Evolutionary conservation across 2,888 invertebrate species (phyloP), one percentile per base, ranked within the genome.

Genomic region (Caenorhabditis sp.): DNA sequence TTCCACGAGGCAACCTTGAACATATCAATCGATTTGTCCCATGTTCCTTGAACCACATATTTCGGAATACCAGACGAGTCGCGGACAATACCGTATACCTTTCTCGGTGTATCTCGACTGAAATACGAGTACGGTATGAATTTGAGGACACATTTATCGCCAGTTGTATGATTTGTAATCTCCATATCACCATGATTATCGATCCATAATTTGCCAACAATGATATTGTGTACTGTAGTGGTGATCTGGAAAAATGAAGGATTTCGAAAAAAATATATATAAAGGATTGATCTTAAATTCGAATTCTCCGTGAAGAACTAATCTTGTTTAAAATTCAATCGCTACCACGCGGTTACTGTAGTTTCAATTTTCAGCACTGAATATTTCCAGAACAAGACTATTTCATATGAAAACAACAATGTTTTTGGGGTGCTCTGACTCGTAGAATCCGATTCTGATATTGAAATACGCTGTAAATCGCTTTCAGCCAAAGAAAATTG

Each of bases 131-230:
- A 99, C 25, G 97, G 95, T 88, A 94, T 93, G 90, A 95, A 99
- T 90, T 97, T 97, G 83, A 99, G 91, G 88, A 95, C 94, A 89
- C 97, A 97, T 89, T 94, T 94, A 88, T 95, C 93, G 62, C 95
- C 95, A 63, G 92, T 92, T 56, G 92, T 92, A 77, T 93, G 93
- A 88, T 97, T 97, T 23, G 76, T 91, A 78, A 99, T 97, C 89
- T 97, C 96, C 95, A 96, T 97, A 88, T 99, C 97, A 57, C 99
- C 99, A 89, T 97, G 95, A 90, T 99, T 95, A 91, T 99, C 99
- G 70, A 99, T 95, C 99, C 99, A 99, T 83, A 99, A 91, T 90
- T 95, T 95, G 80, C 99, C 99, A 69, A 99, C 97, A 85, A 99
- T 97, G 86, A 99, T 99, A 89, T 99, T 99, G 91, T 99, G 97